Percentiles rank a stretch among this genome's conserved stretches.
phyloP scores from a whole-genome alignment of 2,888 invertebrate genomes.

The Homarus gammarus region DNA sequence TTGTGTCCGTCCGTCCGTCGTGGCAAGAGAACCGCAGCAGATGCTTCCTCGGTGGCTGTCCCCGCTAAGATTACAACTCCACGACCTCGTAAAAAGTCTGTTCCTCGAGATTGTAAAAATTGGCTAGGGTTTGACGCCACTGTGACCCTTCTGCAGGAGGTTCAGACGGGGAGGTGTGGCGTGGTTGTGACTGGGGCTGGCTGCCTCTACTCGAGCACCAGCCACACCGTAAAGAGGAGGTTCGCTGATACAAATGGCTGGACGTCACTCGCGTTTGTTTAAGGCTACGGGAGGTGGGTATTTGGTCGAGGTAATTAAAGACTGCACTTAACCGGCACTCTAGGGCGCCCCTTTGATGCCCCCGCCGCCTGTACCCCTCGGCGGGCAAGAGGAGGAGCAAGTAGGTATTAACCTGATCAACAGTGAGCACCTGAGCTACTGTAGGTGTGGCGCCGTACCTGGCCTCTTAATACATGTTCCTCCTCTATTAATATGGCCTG shows the following conservation, averaged over 20 bases:
- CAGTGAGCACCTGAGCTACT: not conserved
- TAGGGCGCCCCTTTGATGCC: not conserved
- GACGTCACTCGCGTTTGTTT: slow-evolving; percentile 38
- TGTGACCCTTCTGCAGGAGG: not conserved
- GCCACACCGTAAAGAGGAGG: not conserved
- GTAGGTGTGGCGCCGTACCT: not conserved
- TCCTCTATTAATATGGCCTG: not conserved
- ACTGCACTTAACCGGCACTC: not conserved
- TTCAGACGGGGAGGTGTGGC: not conserved
- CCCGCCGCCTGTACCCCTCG: not conserved
- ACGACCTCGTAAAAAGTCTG: not conserved
- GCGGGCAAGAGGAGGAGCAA: not conserved
- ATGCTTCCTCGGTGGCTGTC: not conserved
- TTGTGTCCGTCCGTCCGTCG: not conserved
- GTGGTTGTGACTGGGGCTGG: not conserved
- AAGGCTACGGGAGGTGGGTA: slow-evolving; percentile 18
- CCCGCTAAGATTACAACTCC: not conserved
- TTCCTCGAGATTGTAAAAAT: not conserved
- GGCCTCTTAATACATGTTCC: not conserved
- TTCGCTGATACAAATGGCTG: slow-evolving; percentile 2
- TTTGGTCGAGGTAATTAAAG: slow-evolving; percentile 22
- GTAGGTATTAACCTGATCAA: not conserved
- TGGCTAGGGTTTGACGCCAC: not conserved
- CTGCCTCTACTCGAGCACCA: not conserved
- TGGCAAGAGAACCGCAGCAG: not conserved